Base-by-base conservation (phyloP, 2,797 vertebrate species). In the Myripristis murdjan region DNA sequence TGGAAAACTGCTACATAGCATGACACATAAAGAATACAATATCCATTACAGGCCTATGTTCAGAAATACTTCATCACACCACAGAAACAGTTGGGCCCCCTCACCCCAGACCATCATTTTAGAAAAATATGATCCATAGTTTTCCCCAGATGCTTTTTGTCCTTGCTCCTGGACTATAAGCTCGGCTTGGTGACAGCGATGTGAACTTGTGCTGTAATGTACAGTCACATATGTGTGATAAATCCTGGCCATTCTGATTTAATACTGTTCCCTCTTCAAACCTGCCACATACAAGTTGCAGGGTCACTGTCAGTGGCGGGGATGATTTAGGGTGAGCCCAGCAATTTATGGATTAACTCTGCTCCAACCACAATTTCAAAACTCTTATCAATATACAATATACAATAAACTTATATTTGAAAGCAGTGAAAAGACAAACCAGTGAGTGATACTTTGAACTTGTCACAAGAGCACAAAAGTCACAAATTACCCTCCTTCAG, bases 191-290 rank as follows among this genome's bases (percentile, higher is more conserved):
- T 77, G 88, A 87, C 87, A 82, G 81, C 48, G 20, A 39, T 8
- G 52, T 80, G 80, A 89, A 85, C 83, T 60, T 73, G 78, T 77
- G 74, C 76, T 60, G 61, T 90, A 77, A 90, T 84, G 84, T 88
- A 91, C 82, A 88, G 81, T 87, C 88, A 83, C 82, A 89, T 55
- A 66, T 23, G 60, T 81, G 83, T 84, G 77, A 90, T 91, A 90
- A 91, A 91, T 89, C 87, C 79, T 61, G 65, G 65, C 73, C 44
- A 0, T 51, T 1, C 39, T 82, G 84, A 90, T 85, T 88, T 85
- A 89, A 88, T 84, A 72, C 49, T 33, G 8, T 64, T 49, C 62
- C 64, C 56, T 78, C 64, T 44, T 52, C 64, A 84, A 83, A 74
- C 54, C 76, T 31, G 76, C 65, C 8, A 55, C n/a, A 49, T 71